Base-by-base conservation (phyloP, 2,888 invertebrate species). In the Scrobipalpa atriplicella region DNA sequence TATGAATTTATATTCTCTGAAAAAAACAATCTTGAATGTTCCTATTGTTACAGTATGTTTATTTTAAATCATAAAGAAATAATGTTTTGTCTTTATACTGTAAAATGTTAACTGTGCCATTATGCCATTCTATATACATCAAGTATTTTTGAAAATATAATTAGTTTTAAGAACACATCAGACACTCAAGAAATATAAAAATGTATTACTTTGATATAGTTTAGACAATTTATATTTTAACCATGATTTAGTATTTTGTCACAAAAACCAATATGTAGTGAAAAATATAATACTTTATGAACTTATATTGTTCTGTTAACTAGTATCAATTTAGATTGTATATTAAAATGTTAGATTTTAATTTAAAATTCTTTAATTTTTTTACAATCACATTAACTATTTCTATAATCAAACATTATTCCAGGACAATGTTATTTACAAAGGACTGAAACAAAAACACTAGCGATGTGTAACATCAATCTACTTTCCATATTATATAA, bases 401-500 rank as follows among this genome's bases (percentile, higher is more conserved):
- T 43, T 43, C 43, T 43, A 54, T 54, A 54, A 54, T 19, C 21
- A 16, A 54, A 54, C 11, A 10, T 29, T n/a, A 21, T 21, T 18
- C 21, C 54, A 54, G 19, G 54, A 38, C 58, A n/a, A 38, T 38
- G 18, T 47, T 47, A 62, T 62, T 21, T 62, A 64, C 64, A 65
- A 8, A 43, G 43, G 43, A 9, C 13, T n/a, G 29, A 39, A 54
- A 54, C 41, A 64, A 56, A 62, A 58, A 65, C 41, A 62, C 52
- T 63, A 52, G 21, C 36, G 52, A 62, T 38, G 38, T 36, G 60
- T 63, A 65, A 62, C 38, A 64, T 65, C 64, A 54, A 84, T 86
- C 86, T 87, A 86, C 82, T 83, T 85, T 74, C 82, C 84, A 77
- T 75, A 75, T 86, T 84, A 85, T 80, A 86, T 74, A 21, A 56